These are phyloP conservation scores for Nebria brevicollis DNA, from an alignment of 2,888 invertebrate species.

Conservation along the genomic window DNA sequence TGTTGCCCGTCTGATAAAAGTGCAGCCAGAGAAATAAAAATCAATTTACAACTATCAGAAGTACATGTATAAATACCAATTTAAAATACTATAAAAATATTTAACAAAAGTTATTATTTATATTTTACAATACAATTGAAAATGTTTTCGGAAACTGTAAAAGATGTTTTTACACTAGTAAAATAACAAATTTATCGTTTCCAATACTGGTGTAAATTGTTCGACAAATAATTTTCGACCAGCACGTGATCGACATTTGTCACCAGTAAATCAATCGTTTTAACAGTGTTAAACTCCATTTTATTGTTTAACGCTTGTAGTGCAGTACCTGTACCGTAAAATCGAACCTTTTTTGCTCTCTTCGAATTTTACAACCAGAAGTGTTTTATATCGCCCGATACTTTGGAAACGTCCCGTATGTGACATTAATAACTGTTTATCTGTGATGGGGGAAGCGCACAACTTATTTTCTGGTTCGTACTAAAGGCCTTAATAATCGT, in stretches of 20 bases:
- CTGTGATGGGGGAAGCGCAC: neutral
- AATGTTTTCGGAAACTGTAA: neutral
- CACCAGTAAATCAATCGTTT: conserved; percentile 8
- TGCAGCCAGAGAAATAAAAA: neutral
- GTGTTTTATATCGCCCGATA: neutral
- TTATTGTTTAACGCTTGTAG: conserved; percentile 10
- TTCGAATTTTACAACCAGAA: conserved; percentile 12
- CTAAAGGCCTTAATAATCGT: neutral
- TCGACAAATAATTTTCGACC: neutral
- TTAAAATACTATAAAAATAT: neutral
- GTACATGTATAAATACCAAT: neutral
- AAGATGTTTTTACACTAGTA: neutral
- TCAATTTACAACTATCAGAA: neutral
- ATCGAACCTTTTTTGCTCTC: conserved; percentile 15
- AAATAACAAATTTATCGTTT: neutral
- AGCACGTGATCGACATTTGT: neutral
- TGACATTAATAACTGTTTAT: conserved; percentile 27
- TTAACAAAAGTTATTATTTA: neutral
- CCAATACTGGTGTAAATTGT: neutral
- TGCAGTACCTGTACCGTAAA: neutral
- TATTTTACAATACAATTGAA: neutral
- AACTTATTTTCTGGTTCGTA: neutral
- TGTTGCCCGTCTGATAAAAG: neutral
- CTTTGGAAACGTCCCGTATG: conserved; percentile 17
- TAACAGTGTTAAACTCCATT: neutral